Evolutionary conservation across 2,113 vertebrate genomes (phyloP).

Genomic region (Protomyctophum bolini): DNA sequence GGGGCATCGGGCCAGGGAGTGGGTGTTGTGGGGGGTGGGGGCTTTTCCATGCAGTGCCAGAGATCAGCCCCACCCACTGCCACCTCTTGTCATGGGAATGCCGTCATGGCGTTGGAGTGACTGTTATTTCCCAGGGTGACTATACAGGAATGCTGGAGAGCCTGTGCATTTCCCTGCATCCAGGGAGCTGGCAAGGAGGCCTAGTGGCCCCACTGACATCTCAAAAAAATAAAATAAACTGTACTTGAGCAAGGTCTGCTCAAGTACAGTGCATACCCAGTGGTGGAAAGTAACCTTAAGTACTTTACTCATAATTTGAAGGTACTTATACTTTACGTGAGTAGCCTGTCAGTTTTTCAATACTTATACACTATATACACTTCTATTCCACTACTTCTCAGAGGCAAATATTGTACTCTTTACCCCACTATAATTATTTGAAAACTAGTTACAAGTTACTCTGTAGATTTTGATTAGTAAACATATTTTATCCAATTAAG

Average conservation of each 20-base stretch:
- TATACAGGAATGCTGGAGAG: constrained; percentile 10
- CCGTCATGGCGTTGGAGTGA: constrained; percentile 63
- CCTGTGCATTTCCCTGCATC: background rate
- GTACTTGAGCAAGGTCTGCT: background rate
- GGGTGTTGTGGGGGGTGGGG: constrained; percentile 33
- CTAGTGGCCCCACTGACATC: constrained; percentile 3
- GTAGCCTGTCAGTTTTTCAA: too few species aligned
- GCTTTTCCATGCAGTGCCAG: constrained; percentile 60
- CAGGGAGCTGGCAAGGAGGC: too few species aligned
- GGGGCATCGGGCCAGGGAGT: constrained; percentile 61
- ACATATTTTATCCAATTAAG: too few species aligned
- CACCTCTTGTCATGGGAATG: constrained; percentile 53
- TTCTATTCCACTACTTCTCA: background rate
- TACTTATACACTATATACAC: background rate
- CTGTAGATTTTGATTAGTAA: too few species aligned
- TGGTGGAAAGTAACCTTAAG: too few species aligned
- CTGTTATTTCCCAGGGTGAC: constrained; percentile 67
- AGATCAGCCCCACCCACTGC: constrained; percentile 7
- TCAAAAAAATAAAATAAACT: background rate
- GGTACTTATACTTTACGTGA: too few species aligned
- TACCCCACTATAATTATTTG: too few species aligned
- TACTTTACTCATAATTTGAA: too few species aligned
- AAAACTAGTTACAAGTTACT: too few species aligned
- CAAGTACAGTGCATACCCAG: too few species aligned
- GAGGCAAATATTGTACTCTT: too few species aligned